Conservation (phyloP, 1,140 invertebrate species). For the Gonatopus flavifemur region DNA sequence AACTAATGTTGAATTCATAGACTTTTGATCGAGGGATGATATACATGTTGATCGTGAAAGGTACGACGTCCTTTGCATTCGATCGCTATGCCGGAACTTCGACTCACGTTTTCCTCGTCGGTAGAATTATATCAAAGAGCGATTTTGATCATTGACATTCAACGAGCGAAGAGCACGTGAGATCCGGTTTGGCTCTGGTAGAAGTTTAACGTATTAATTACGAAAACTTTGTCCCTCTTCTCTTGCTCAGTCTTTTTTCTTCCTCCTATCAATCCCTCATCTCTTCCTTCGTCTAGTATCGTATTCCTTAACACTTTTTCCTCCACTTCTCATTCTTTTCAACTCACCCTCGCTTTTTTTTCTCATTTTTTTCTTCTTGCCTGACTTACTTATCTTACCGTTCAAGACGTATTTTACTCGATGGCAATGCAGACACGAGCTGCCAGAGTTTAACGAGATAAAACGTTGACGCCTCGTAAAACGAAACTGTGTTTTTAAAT, state of each 20-base stretch:
- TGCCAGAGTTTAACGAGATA: conserved; percentile 34
- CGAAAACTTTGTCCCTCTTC: conserved; percentile 23
- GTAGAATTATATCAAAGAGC: conserved; percentile 35
- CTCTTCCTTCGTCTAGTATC: conserved; percentile 16
- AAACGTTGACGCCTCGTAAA: conserved; percentile 37
- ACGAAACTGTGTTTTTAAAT: too few species aligned
- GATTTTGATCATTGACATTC: conserved; percentile 37
- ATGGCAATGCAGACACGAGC: conserved; percentile 30
- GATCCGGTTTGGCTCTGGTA: conserved; percentile 20
- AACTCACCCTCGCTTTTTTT: too few species aligned
- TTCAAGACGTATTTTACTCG: conserved; percentile 34
- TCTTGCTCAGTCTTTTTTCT: conserved; percentile 11
- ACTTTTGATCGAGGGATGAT: too few species aligned
- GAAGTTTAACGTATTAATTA: conserved; percentile 41
- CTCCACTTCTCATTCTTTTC: too few species aligned
- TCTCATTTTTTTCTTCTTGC: too few species aligned
- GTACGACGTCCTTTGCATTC: conserved; percentile 9
- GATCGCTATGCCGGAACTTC: conserved; percentile 8
- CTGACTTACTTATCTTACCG: too few species aligned
- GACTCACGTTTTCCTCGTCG: conserved; percentile 24
- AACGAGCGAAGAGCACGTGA: conserved; percentile 19
- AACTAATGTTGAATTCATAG: too few species aligned
- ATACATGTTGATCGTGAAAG: too few species aligned
- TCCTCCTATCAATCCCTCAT: background rate
- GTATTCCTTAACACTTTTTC: too few species aligned